These are phyloP conservation scores for Larimichthys polyactis DNA, from an alignment of 2,113 vertebrate genomes.

Conservation along the genomic window DNA sequence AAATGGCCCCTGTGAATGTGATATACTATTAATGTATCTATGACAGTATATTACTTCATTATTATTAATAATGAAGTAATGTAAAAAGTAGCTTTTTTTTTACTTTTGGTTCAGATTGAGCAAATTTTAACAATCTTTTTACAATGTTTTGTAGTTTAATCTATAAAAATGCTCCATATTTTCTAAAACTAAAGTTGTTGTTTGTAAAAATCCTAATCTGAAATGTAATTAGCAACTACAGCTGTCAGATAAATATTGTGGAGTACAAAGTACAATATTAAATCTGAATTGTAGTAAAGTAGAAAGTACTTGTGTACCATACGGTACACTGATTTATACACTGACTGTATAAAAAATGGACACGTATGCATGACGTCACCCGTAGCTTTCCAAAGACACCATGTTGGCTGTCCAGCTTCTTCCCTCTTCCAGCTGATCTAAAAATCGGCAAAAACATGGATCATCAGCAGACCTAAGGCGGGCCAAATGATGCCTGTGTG, in stretches of 20 bases:
- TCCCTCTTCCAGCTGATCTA: no score
- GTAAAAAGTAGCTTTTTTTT: background rate
- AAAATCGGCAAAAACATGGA: no score
- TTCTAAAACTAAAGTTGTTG: background rate
- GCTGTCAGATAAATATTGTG: background rate
- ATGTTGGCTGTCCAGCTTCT: no score
- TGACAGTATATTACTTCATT: background rate
- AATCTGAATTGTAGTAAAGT: background rate
- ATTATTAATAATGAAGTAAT: background rate
- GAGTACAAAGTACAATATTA: background rate
- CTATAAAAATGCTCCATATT: background rate
- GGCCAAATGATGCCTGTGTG: no score
- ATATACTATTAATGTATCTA: background rate
- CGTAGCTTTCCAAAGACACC: no score
- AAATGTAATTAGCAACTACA: background rate
- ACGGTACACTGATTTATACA: no score
- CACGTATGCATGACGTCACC: no score
- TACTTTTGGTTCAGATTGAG: no score
- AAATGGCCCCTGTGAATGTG: background rate
- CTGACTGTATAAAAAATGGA: no score
- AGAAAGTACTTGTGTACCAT: background rate
- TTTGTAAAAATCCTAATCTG: background rate
- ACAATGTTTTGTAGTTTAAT: background rate
- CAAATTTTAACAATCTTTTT: background rate
- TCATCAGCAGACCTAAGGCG: no score